Base-by-base conservation (phyloP, 2,797 vertebrate species). In the Cyclopterus lumpus region DNA sequence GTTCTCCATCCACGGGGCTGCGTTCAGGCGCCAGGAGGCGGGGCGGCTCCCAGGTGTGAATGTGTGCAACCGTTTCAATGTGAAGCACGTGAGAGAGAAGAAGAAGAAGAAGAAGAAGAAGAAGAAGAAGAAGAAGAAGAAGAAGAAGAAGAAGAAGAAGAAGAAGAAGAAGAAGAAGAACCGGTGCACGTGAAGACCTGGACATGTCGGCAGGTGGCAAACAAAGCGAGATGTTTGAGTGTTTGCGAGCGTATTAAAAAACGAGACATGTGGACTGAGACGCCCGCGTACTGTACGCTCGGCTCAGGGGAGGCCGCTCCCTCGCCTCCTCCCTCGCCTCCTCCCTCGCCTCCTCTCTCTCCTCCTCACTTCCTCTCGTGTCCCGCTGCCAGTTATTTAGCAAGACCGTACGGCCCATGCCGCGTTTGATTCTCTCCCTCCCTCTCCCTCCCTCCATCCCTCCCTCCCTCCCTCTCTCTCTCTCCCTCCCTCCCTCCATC, bases 361-460 rank as follows among this genome's bases (percentile, higher is more conserved):
- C 78, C 54, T 79, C 79, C 82, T 86, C 70, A 82, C 85, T 91
- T 92, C 88, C 87, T 90, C 85, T 89, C 75, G 48, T 85, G 78
- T 86, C 81, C 82, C 18, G 75, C 87, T 92, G 90, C 91, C 89
- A 92, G 89, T 93, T 93, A 91, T 93, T 93, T 92, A 92, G 90
- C 84, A 87, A 89, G 86, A 90, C 84, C 70, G 54, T 82, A 89
- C 62, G 63, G 86, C 75, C 77, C 82, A 87, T 87, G 90, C 89
- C 70, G 90, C 74, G 84, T 92, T 92, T 91, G 91, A 92, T 91
- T 92, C 86, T 74, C 82, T 79, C 88, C 73, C 86, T 69, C 81
- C 79, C 71, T 6, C 71, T 34, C 42, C 63, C 57, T 14, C 34
- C 18, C 57, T 88, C 89, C 79, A 84, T 88, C 89, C 80, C 83